Evolutionary conservation across 1,140 invertebrate genomes (phyloP).

Genomic region (Acyrthosiphon pisum): DNA sequence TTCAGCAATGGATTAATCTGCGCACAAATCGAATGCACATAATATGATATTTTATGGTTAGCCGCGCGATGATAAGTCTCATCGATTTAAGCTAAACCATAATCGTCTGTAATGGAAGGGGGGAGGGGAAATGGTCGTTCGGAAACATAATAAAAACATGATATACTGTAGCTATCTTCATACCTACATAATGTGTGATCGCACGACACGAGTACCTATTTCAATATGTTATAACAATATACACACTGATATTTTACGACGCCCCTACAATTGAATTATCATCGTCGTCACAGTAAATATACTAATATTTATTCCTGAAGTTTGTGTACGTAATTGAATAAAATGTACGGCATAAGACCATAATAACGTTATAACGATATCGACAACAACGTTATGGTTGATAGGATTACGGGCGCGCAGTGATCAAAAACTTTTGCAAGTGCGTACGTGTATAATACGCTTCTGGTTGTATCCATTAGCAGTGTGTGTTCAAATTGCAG

Average conservation of each 20-base stretch:
- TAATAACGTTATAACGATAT: neutral
- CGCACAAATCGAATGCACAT: neutral
- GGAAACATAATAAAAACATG: neutral
- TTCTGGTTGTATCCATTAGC: neutral
- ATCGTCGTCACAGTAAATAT: neutral
- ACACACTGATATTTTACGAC: neutral
- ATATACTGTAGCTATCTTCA: neutral
- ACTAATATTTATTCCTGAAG: neutral
- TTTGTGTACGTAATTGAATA: slow-evolving; percentile 23
- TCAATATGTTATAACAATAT: neutral
- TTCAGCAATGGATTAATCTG: slow-evolving; percentile 77
- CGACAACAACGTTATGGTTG: neutral
- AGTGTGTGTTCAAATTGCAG: neutral
- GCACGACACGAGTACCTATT: neutral
- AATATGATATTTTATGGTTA: neutral
- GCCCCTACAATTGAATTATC: neutral
- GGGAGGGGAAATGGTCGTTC: too few species aligned
- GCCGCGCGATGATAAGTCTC: neutral
- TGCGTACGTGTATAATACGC: neutral
- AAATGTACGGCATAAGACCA: neutral
- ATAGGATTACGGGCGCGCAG: neutral
- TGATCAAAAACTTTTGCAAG: slow-evolving; percentile 30
- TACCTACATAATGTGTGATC: neutral
- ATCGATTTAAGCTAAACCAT: neutral
- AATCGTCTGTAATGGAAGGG: neutral